Percentiles rank a stretch among this genome's conserved stretches.
Evolutionary conservation across 2,797 vertebrate species (phyloP).

Genomic region (Enteromius radiatus): DNA sequence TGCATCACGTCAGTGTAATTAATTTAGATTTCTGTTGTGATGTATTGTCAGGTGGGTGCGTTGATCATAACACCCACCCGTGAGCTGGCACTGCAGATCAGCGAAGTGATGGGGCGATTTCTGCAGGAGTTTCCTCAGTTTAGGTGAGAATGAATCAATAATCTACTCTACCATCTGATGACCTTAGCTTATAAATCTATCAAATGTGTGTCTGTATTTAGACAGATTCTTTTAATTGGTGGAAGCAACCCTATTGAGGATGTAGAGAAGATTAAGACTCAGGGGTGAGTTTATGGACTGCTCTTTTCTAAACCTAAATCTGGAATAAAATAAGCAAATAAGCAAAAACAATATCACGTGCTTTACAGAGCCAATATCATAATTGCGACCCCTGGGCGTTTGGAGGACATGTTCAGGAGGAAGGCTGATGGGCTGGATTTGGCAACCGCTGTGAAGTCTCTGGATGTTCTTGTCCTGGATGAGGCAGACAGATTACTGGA

Average conservation of each 20-base stretch:
- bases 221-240: conserved; percentile 93
- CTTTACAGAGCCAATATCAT: conserved; percentile 87
- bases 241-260: conserved; percentile 94
- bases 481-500: conserved; percentile 95
- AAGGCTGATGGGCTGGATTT: conserved; percentile 90
- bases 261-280: conserved; percentile 87
- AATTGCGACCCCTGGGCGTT: conserved; percentile 91
- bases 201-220: conserved; percentile 63
- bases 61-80: conserved; percentile 93
- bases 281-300: conserved; percentile 77
- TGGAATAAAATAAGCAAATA: neutral
- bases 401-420: conserved; percentile 96
- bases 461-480: conserved; percentile 95
- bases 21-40: neutral
- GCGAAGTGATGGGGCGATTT: conserved; percentile 88
- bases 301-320: neutral
- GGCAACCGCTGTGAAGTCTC: conserved; percentile 80
- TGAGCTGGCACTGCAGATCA: conserved; percentile 92
- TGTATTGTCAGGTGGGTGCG: conserved; percentile 85
- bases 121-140: conserved; percentile 87
- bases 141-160: conserved; percentile 72
- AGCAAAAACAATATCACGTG: neutral
- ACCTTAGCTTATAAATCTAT: neutral
- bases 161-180: neutral
- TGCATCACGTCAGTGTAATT: neutral